Conservation (phyloP, 1,140 invertebrate genomes). For the Periplaneta americana region DNA sequence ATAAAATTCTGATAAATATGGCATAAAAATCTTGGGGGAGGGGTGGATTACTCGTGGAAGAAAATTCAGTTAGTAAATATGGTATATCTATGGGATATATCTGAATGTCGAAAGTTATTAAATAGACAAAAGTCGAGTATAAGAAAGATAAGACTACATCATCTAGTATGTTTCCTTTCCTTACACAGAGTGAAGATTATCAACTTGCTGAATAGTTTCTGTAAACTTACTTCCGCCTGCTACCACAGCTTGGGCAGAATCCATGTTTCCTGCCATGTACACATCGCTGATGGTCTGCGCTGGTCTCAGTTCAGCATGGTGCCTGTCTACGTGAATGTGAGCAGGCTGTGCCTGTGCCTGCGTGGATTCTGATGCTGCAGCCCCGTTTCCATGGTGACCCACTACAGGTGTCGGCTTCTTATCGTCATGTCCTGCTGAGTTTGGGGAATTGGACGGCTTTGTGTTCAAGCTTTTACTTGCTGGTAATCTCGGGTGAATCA, state of each 20-base stretch:
- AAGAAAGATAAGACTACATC: too few relatives aligned
- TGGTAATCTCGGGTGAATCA: conserved; percentile 66
- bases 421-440: not conserved
- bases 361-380: conserved; percentile 15
- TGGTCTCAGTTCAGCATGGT: conserved; percentile 53
- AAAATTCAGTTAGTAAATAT: too few relatives aligned
- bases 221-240: conserved; percentile 29
- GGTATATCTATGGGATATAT: too few relatives aligned
- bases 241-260: conserved; percentile 29
- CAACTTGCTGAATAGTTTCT: too few relatives aligned
- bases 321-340: conserved; percentile 55
- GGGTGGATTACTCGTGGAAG: too few relatives aligned
- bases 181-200: too few relatives aligned
- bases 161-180: too few relatives aligned
- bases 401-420: not conserved
- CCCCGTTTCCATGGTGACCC: not conserved
- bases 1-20: too few relatives aligned
- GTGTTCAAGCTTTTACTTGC: conserved; percentile 1
- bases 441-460: not conserved
- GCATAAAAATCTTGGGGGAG: too few relatives aligned
- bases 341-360: conserved; percentile 33
- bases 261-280: conserved; percentile 32
- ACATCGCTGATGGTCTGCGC: conserved; percentile 37
- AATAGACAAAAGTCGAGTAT: too few relatives aligned
- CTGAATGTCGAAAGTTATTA: too few relatives aligned